Evolutionary conservation across 2,888 invertebrate genomes (phyloP), one percentile per base, ranked within the genome.

Genomic region (Melinaea marsaeus): DNA sequence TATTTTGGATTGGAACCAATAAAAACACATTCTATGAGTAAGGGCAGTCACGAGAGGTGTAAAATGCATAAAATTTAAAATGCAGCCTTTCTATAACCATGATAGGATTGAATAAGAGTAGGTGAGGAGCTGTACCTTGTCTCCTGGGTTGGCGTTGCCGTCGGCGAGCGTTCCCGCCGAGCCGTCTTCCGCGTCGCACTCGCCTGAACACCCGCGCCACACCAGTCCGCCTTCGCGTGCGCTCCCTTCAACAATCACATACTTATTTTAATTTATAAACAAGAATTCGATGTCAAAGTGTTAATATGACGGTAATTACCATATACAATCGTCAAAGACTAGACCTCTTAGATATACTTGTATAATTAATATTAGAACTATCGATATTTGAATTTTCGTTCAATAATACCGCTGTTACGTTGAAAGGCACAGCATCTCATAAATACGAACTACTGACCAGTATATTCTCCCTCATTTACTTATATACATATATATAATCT

Each of bases 111-210:
- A 45, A 11, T 54, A 22, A 47, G 57, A 62, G 46, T 42, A 56
- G 55, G 42, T 55, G 55, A 58, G 60, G 62, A 62, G 58, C 66
- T 64, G 64, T 73, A 90, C 91, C 93, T 93, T 91, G 93, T 93
- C 93, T 91, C 92, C 91, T 92, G 92, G 92, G 92, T 91, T 90
- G 92, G 88, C 79, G 91, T 91, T 91, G 84, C 92, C 85, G 83
- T 90, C 91, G 86, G 90, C 79, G 85, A 90, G 86, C 85, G 92
- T 79, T 85, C 89, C 90, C 85, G 90, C 80, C 82, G 88, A 77
- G 84, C 86, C 88, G 82, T 88, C 90, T 78, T 89, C 88, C 85
- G 88, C 84, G 87, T 88, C 90, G 87, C 87, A 88, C 83, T 87
- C 85, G 84, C 87, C 86, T 86, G 90, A 83, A 81, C 89, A 87